These are phyloP conservation scores for Tetrapedia diversipes DNA, from an alignment of 2,888 invertebrate genomes.

Conservation along the genomic window DNA sequence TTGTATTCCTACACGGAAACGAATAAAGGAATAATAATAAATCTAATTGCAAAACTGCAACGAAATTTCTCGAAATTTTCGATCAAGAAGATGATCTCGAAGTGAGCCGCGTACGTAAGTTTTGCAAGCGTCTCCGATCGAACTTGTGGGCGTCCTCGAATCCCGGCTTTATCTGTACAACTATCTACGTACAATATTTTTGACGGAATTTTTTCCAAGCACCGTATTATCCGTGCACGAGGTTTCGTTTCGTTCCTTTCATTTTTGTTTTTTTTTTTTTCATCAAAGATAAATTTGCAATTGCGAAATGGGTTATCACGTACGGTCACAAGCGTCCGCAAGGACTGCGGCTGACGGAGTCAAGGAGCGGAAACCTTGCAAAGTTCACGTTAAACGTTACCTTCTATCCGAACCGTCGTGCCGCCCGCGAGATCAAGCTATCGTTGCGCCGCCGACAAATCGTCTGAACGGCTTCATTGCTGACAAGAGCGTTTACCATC, in stretches of 20 bases:
- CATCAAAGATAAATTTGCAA: slow-evolving; percentile 28
- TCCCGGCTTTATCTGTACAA: slow-evolving; percentile 4
- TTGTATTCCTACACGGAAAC: too few relatives aligned
- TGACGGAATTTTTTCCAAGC: slow-evolving; percentile 19
- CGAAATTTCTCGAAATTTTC: too few relatives aligned
- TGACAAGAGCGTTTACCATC: background rate
- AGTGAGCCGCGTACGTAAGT: too few relatives aligned
- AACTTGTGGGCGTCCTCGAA: background rate
- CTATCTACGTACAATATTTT: slow-evolving; percentile 21
- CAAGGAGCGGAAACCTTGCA: slow-evolving; percentile 64
- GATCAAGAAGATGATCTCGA: too few relatives aligned
- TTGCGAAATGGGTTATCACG: slow-evolving; percentile 56
- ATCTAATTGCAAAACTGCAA: too few relatives aligned
- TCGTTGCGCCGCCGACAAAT: slow-evolving; percentile 30
- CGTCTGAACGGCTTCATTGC: slow-evolving; percentile 30
- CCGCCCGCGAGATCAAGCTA: slow-evolving; percentile 12
- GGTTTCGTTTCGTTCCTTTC: too few relatives aligned
- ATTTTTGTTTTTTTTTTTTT: background rate
- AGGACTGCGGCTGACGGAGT: slow-evolving; percentile 45
- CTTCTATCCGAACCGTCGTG: slow-evolving; percentile 9
- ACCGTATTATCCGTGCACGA: slow-evolving; percentile 25
- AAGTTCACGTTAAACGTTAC: slow-evolving; percentile 37
- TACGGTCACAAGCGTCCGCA: slow-evolving; percentile 39
- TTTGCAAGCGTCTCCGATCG: slow-evolving; percentile 1
- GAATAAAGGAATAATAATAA: too few relatives aligned